Evolutionary conservation across 2,797 vertebrate genomes (phyloP), one percentile per base, ranked within the genome.

Genomic region (Phrynocephalus vlangalii): DNA sequence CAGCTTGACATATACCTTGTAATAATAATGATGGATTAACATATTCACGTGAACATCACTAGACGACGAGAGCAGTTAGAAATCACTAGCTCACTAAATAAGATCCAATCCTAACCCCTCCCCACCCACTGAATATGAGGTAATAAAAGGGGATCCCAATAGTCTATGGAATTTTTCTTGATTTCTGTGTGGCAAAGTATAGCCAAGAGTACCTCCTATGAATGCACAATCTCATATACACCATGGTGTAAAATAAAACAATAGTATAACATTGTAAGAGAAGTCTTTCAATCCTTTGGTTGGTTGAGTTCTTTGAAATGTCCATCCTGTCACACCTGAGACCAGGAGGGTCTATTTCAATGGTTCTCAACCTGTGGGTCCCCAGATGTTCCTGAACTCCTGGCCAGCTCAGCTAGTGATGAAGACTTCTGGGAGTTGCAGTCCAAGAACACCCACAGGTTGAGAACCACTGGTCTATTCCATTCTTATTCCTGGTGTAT

Each of bases 21-120:
- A 90, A 89, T 86, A 80, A 80, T 66, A 77, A 88, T 82, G 88
- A 83, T 11, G 56, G 83, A 87, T 85, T 91, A 94, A 94, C 66
- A 33, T 95, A 95, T 92, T 95, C 91, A 56, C 92, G 87, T 91
- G 85, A 82, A 93, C 94, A 88, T 92, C 92, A 88, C 75, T 89
- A 82, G 90, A 89, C 91, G 86, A 92, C 84, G 78, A 86, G 89
- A 93, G 83, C 4, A 52, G 90, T 94, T 91, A 88, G 88, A 89
- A 91, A 88, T 85, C 91, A 73, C 48, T 87, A n/a, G 87, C 0
- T 0, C 87, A 79, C 90, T 89, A 89, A 90, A 95, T 86, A 88
- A 91, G 66, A 75, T 18, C 38, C 78, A 28, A 26, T 1, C 16
- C 72, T 10, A 9, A 44, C 20, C 22, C 24, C 30, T 67, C 75